Evolutionary conservation across 1,140 invertebrate genomes (phyloP), one percentile per base, ranked within the genome.

Genomic region (Sesamia nonagrioides): DNA sequence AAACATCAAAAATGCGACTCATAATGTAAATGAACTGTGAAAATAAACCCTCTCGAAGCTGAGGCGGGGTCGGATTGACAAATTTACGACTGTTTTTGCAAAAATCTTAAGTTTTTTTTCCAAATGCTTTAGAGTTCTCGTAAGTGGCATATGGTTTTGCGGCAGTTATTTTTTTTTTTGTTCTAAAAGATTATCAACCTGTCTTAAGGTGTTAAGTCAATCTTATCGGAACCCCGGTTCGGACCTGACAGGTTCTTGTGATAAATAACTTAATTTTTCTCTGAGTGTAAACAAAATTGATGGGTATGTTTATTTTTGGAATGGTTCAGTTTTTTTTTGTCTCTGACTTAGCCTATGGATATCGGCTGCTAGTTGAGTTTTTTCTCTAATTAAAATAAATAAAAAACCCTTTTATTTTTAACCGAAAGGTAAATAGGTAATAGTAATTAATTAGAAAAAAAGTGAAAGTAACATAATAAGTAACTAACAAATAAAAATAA

Each of bases 21-120:
- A 37, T 52, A 40, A 8, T 54, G 6, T 1, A 45, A 73, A 77
- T 13, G 61, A 8, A 33, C 40, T 52, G 48, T 60, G 83, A 83
- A 82, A 82, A 81, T 61, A n/a, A 69, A 45, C 18, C 48, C 40
- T 68, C 17, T 6, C 61, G 35, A 21, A 21, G 63, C 69, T 54
- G 27, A 80, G 84, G 87, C 86, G 85, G 84, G 77, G 82, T 78
- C 21, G 75, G 80, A 45, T 85, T 91, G 90, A 92, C 91, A 92
- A 92, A 92, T 92, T 92, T 92, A 92, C 87, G 84, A 81, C 74
- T 82, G 73, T 91, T 92, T 91, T 91, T 91, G 86, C 85, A 18
- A 52, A 74, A 48, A 48, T 27, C 11, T 18, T 13, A 6, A 42
- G 45, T 66, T 79, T 79, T 75, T 85, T 90, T 88, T 83, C 88